A percentile compares a stretch with the other conserved stretches of the same genome.
phyloP scores from a whole-genome alignment of 1,140 invertebrate genomes.

The Daktulosphaira vitifoliae region DNA sequence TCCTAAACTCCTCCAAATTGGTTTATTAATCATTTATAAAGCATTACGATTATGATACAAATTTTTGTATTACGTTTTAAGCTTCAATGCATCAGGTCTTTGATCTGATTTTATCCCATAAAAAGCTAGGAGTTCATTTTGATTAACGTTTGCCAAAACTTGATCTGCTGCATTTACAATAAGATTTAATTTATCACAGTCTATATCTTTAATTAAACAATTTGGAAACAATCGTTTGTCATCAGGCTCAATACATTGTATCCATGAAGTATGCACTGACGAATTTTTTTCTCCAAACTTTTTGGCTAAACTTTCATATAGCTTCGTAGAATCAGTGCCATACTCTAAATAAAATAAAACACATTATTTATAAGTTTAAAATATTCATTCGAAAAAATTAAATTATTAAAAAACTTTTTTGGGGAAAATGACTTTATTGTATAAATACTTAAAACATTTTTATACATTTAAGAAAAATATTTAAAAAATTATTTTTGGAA shows the following conservation, averaged over 20 bases:
- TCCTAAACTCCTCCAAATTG: too few species aligned
- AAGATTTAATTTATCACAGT: conserved; percentile 44
- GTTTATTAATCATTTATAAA: too few species aligned
- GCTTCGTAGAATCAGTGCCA: conserved; percentile 53
- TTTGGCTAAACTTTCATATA: conserved; percentile 66
- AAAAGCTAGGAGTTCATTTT: conserved; percentile 59
- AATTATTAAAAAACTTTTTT: too few species aligned
- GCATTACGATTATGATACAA: too few species aligned
- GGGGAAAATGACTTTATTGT: too few species aligned
- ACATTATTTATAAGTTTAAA: too few species aligned
- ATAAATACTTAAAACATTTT: too few species aligned
- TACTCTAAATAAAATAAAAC: conserved; percentile 19
- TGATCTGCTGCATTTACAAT: conserved; percentile 54
- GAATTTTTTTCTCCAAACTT: conserved; percentile 59
- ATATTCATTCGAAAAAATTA: too few species aligned
- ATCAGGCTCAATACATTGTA: conserved; percentile 61
- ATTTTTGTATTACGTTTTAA: conserved; percentile 21
- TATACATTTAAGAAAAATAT: too few species aligned
- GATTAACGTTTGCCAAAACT: conserved; percentile 63
- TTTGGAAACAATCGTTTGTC: conserved; percentile 40
- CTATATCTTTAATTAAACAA: conserved; percentile 41
- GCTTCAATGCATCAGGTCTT: conserved; percentile 50
- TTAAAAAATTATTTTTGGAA: too few species aligned
- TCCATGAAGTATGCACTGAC: conserved; percentile 63
- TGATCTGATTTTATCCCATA: conserved; percentile 72